Percentiles rank a stretch among this genome's conserved stretches.
Conservation (phyloP, 2,888 invertebrate species). For the Plagodis pulveraria region DNA sequence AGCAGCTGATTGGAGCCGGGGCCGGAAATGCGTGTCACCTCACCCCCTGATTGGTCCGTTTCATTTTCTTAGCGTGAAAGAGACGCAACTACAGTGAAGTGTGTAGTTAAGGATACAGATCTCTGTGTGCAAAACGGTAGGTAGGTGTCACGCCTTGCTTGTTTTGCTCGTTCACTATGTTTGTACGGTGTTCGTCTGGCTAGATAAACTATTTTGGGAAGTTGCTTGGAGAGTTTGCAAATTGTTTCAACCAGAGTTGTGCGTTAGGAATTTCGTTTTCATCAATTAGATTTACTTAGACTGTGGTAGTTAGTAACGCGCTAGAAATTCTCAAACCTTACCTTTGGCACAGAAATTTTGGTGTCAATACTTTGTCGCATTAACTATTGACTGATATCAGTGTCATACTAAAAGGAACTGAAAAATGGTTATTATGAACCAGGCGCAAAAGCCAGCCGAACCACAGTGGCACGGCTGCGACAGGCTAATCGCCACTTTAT, state of each 20-base stretch:
- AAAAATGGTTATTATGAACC: no score
- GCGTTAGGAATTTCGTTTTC: slow-evolving; percentile 64
- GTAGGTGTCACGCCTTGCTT: slow-evolving; percentile 72
- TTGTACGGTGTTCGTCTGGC: slow-evolving; percentile 67
- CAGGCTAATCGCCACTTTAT: slow-evolving; percentile 75
- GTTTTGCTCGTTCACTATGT: slow-evolving; percentile 70
- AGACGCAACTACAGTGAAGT: slow-evolving; percentile 78
- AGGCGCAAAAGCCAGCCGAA: not conserved
- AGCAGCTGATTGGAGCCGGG: slow-evolving; percentile 86
- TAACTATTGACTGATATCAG: no score
- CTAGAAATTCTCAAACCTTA: not conserved
- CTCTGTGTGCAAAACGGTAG: slow-evolving; percentile 74
- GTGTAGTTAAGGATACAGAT: slow-evolving; percentile 80
- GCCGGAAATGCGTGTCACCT: slow-evolving; percentile 85
- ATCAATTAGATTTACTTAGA: slow-evolving; percentile 55
- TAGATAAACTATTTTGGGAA: slow-evolving; percentile 77
- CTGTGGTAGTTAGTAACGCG: slow-evolving; percentile 13
- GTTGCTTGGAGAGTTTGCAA: slow-evolving; percentile 62
- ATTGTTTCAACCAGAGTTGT: slow-evolving; percentile 67
- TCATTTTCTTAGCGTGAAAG: slow-evolving; percentile 84
- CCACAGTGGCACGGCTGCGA: slow-evolving; percentile 58
- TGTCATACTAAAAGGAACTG: no score
- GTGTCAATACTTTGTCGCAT: no score
- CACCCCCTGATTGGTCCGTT: slow-evolving; percentile 85
- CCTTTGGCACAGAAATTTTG: not conserved